Percentiles rank a stretch among this genome's conserved stretches.
phyloP scores from a whole-genome alignment of 2,113 vertebrate species.

The Epinephelus cyanopodus region DNA sequence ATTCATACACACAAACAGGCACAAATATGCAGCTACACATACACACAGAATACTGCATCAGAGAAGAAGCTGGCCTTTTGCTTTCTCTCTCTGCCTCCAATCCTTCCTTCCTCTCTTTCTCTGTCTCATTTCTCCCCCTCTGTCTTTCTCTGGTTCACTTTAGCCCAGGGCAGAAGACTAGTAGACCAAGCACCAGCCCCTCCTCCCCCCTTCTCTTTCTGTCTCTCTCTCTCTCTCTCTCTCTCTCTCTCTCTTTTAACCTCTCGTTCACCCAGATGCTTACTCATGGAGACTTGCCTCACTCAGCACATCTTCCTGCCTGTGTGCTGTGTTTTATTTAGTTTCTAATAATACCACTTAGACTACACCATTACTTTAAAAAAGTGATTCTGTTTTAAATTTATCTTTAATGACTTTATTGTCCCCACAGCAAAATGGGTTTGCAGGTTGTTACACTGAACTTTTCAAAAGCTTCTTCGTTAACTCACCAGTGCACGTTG shows the following conservation, averaged over 20 bases:
- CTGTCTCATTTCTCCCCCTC: not conserved
- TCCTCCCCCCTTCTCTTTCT: not conserved
- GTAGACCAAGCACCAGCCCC: not conserved
- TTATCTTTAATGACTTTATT: conserved; percentile 30
- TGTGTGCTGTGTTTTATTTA: conserved; percentile 23
- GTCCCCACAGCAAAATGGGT: conserved; percentile 14
- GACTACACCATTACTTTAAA: conserved; percentile 4
- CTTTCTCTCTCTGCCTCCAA: conserved; percentile 39
- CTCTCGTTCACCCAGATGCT: conserved; percentile 55
- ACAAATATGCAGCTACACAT: conserved; percentile 37
- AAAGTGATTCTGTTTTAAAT: conserved; percentile 9
- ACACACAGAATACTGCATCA: conserved; percentile 69
- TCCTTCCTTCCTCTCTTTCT: conserved; percentile 29
- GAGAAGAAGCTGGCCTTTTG: conserved; percentile 56
- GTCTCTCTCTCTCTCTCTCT: not conserved
- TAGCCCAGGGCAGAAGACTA: conserved; percentile 44
- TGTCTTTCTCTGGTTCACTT: conserved; percentile 37
- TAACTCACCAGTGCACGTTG: not conserved
- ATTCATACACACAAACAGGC: conserved; percentile 83
- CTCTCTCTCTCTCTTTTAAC: conserved; percentile 37
- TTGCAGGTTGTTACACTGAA: conserved; percentile 5
- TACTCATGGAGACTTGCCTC: conserved; percentile 51
- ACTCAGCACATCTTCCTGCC: conserved; percentile 52
- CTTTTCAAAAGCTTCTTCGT: not conserved
- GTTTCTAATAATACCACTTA: conserved; percentile 46